These are phyloP conservation scores for Neopipo cinnamomea DNA, from an alignment of 2,113 vertebrate species.

Conservation along the genomic window DNA sequence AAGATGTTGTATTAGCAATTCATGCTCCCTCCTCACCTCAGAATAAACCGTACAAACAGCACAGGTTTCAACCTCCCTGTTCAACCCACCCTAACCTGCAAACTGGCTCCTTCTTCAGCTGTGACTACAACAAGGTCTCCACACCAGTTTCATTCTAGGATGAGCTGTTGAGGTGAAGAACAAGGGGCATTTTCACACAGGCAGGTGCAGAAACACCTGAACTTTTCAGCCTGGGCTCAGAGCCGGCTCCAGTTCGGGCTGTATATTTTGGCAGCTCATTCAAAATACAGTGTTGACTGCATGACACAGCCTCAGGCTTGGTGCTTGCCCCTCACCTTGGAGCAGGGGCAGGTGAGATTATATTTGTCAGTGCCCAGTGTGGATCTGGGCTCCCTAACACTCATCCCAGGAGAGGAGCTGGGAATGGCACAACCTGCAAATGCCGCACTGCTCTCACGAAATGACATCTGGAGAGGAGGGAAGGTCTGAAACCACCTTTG, in stretches of 20 bases:
- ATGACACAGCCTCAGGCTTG: rapidly evolving
- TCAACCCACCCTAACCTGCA: background rate
- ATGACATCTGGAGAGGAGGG: background rate
- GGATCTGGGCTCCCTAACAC: background rate
- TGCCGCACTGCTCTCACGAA: background rate
- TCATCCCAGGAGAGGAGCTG: background rate
- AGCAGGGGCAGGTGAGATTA: background rate
- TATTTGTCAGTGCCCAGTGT: background rate
- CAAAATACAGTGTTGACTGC: rapidly evolving
- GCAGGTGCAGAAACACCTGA: background rate
- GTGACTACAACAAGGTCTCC: background rate
- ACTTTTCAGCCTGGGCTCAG: background rate
- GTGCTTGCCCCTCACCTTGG: background rate
- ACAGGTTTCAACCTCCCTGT: background rate
- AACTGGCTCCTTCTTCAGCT: background rate
- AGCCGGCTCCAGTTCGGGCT: background rate
- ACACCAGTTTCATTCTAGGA: background rate
- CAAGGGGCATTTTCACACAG: background rate
- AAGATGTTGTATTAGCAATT: background rate
- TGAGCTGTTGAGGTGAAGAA: background rate
- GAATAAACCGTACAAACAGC: background rate
- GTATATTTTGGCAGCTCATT: background rate
- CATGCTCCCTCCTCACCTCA: background rate
- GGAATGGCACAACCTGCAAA: background rate
- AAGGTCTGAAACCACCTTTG: background rate